These are phyloP conservation scores for Pachymerium ferrugineum DNA, from an alignment of 2,888 invertebrate species.

Conservation along the genomic window DNA sequence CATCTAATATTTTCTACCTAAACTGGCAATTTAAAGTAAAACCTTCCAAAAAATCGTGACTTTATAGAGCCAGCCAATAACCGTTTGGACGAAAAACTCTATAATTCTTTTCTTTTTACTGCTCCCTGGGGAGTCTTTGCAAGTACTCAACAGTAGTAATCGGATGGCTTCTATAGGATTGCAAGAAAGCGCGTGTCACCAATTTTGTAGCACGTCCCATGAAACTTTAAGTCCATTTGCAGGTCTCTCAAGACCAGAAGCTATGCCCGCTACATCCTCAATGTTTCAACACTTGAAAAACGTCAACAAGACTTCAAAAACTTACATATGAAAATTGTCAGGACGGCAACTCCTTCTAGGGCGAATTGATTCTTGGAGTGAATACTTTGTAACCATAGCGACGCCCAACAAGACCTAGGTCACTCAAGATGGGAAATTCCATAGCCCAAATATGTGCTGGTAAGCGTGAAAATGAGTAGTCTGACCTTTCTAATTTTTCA, in stretches of 20 bases:
- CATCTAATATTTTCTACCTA: background rate
- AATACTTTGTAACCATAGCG: conserved; percentile 15
- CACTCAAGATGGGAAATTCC: no score
- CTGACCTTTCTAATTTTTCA: background rate
- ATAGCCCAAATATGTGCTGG: background rate
- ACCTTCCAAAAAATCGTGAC: background rate
- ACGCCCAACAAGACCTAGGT: no score
- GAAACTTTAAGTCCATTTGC: background rate
- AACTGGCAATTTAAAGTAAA: background rate
- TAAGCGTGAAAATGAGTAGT: background rate
- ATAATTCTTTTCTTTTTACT: background rate
- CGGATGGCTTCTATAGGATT: background rate
- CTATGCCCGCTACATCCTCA: background rate
- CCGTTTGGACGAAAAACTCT: background rate
- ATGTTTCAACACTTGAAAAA: background rate
- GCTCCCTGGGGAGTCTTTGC: background rate
- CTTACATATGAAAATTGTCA: no score
- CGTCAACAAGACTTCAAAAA: no score
- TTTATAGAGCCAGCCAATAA: no score
- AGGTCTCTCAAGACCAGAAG: background rate
- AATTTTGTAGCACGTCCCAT: background rate
- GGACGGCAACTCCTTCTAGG: background rate
- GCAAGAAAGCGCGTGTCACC: background rate
- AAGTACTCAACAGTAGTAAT: background rate
- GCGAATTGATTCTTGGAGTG: no score